These are phyloP conservation scores for Scomber scombrus DNA, from an alignment of 2,113 vertebrate species.

Conservation along the genomic window DNA sequence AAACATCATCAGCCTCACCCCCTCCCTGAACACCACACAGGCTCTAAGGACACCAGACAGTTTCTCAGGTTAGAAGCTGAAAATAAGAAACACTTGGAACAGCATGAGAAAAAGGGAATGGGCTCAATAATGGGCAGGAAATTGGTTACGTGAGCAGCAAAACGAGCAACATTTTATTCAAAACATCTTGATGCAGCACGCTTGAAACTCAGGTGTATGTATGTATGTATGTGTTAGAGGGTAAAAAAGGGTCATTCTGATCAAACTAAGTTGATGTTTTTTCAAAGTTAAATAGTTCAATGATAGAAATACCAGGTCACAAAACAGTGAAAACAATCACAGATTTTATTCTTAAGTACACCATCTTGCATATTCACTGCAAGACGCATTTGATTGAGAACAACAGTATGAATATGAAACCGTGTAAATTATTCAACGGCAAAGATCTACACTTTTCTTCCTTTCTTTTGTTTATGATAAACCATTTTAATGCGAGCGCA, in stretches of 20 bases:
- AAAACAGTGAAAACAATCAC: conserved; percentile 13
- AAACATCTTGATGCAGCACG: conserved; percentile 13
- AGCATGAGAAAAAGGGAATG: conserved; percentile 36
- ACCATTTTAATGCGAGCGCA: conserved; percentile 27
- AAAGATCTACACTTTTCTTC: background rate
- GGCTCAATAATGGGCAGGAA: conserved; percentile 36
- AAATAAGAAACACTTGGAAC: conserved; percentile 44
- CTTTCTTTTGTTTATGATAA: conserved; percentile 20
- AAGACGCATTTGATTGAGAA: conserved; percentile 28
- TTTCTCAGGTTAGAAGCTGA: conserved; percentile 26
- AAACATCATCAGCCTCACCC: conserved; percentile 42
- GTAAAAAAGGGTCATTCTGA: background rate
- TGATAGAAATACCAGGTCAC: background rate
- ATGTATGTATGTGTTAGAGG: background rate
- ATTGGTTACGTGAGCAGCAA: conserved; percentile 21
- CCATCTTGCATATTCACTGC: conserved; percentile 15
- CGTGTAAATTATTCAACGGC: conserved; percentile 41
- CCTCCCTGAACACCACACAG: background rate
- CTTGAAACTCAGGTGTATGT: background rate
- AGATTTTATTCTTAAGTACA: conserved; percentile 27
- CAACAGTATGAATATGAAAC: conserved; percentile 22
- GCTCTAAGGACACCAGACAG: conserved; percentile 44
- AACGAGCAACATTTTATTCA: conserved; percentile 51
- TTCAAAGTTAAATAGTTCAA: conserved; percentile 11
- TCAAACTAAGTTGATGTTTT: conserved; percentile 1